Evolutionary conservation across 1,140 invertebrate species (phyloP).

Genomic region (Holotrichia oblita): DNA sequence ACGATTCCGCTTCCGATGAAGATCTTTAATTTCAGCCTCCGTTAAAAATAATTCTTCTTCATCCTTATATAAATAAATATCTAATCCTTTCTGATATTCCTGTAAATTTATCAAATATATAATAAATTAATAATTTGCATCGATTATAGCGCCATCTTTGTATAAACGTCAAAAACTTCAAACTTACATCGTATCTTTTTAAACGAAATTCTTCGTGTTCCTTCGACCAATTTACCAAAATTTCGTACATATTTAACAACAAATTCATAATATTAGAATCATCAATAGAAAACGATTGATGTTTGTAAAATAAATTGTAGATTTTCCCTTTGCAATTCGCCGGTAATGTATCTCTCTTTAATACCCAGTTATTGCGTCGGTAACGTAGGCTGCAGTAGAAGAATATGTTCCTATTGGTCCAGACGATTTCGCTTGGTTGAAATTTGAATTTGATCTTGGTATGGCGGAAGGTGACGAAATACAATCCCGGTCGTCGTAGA

Average conservation of each 20-base stretch:
- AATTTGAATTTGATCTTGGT: conserved; percentile 5
- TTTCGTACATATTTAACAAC: background rate
- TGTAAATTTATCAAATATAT: background rate
- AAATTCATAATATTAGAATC: background rate
- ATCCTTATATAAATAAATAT: background rate
- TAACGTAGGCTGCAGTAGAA: background rate
- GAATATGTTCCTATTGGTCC: background rate
- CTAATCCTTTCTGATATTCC: background rate
- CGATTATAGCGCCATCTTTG: too few relatives aligned
- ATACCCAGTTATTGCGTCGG: background rate
- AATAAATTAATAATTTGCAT: too few relatives aligned
- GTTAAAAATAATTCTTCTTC: conserved; percentile 19
- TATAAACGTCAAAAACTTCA: background rate
- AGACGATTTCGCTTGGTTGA: background rate
- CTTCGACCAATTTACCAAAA: background rate
- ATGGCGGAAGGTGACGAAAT: background rate
- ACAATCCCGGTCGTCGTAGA: background rate
- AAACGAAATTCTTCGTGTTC: background rate
- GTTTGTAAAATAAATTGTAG: background rate
- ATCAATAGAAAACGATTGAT: background rate
- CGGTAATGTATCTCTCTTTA: background rate
- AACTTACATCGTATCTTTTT: background rate
- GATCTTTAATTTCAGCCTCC: background rate
- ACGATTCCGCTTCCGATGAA: background rate
- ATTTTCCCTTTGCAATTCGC: background rate